Evolutionary conservation across 2,888 invertebrate genomes (phyloP), one percentile per base, ranked within the genome.

Genomic region (Acronicta alni): DNA sequence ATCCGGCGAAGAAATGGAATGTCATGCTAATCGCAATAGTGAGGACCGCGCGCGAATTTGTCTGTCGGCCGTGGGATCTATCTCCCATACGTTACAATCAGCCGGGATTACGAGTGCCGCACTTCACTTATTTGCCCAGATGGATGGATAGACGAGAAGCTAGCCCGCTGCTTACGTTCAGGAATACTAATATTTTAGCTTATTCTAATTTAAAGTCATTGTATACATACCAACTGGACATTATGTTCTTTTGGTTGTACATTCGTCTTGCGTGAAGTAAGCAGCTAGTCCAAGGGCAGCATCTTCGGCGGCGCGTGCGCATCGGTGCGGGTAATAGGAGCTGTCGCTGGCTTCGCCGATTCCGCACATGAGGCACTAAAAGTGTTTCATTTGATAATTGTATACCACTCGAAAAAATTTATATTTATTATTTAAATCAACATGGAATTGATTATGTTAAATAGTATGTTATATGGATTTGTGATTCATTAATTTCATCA

Each of bases 1-100:
- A 93, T 93, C 90, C 90, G 85, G 83, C 82, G 84, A 83, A 85
- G 85, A 84, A 84, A 79, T 79, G 87, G 87, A 87, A 88, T 89
- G 86, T 85, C 84, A 85, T 80, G 72, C 72, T 81, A 80, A 79
- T 69, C 81, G 69, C 75, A 57, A 77, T 70, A 76, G 75, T 73
- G 73, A 64, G 43, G 61, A 43, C 46, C 53, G 23, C 44, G 49
- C 63, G 81, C 80, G 81, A 88, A 88, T 86, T 86, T 84, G 86
- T 86, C 84, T 67, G 49, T 63, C 62, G 53, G 64, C 62, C 62
- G 72, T 57, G 64, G 65, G 72, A 77, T 67, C 72, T 67, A 74
- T 63, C 54, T 69, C 57, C 82, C 83, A 85, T 87, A 86, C 82
- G 79, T 89, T 84, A 88, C 89, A 85, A 89, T 87, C 87, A 85